A percentile compares a stretch with the other conserved stretches of the same genome.
Evolutionary conservation across 2,113 vertebrate genomes (phyloP).

Genomic region (Corythornis cristatus): DNA sequence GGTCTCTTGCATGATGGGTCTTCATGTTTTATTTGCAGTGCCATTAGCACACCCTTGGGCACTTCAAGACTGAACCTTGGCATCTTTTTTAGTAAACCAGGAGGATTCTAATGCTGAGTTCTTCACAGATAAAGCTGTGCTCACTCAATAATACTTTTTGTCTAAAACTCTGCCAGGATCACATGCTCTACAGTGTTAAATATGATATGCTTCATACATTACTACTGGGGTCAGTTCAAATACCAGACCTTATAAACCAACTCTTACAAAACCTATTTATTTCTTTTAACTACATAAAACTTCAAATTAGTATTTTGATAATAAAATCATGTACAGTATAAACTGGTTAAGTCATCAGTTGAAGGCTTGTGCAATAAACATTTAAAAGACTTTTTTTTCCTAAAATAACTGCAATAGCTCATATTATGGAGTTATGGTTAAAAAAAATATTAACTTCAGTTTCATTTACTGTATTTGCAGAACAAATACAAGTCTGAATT

Average conservation of each 20-base stretch:
- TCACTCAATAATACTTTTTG: background rate
- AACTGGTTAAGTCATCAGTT: background rate
- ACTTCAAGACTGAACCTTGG: background rate
- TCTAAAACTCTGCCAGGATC: background rate
- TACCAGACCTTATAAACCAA: background rate
- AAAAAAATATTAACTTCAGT: background rate
- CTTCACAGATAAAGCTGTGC: background rate
- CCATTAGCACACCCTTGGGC: background rate
- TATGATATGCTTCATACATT: background rate
- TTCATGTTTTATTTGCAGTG: background rate
- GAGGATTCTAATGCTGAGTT: background rate
- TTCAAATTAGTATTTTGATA: background rate
- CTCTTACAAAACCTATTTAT: background rate
- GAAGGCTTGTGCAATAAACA: background rate
- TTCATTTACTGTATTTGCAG: background rate
- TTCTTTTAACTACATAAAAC: no score
- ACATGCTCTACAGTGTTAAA: background rate
- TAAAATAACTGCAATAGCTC: background rate
- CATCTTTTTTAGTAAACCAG: background rate
- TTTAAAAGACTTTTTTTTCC: background rate
- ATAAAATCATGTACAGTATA: background rate
- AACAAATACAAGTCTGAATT: slow-evolving; percentile 1
- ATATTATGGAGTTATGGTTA: background rate
- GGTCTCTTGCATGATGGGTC: accelerated
- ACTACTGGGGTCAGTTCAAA: background rate